Evolutionary conservation across 2,113 vertebrate genomes (phyloP).

Genomic region (Mionectes macconnelli): DNA sequence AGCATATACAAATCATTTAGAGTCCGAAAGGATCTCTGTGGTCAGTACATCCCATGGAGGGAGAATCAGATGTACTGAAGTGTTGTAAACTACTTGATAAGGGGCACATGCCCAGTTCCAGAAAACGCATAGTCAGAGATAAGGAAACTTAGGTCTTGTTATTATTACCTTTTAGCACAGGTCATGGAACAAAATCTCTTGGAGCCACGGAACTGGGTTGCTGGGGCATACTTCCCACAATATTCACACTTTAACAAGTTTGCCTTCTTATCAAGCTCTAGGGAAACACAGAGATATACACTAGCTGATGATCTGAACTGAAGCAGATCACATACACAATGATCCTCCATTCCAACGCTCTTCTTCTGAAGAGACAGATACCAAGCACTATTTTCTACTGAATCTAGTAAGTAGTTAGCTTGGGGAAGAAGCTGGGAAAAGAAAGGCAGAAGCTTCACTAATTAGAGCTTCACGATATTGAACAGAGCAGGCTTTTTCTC

Average conservation of each 20-base stretch:
- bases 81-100: background rate
- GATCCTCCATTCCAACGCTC: background rate
- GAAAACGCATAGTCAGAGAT: background rate
- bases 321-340: background rate
- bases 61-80: background rate
- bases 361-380: background rate
- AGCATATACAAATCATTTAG: background rate
- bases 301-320: background rate
- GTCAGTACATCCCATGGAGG: background rate
- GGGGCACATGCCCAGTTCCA: background rate
- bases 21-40: background rate
- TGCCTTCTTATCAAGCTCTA: slow-evolving; percentile 79
- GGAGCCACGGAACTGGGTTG: slow-evolving; percentile 90
- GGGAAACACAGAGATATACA: slow-evolving; percentile 29
- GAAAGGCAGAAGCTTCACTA: background rate
- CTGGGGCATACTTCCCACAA: slow-evolving; percentile 90
- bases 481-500: background rate
- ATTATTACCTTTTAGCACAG: slow-evolving; percentile 92
- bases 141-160: background rate
- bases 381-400: background rate
- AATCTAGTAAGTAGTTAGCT: background rate
- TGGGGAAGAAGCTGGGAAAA: background rate
- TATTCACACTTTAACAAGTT: slow-evolving; percentile 94
- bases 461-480: background rate
- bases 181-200: slow-evolving; percentile 98